Percentiles rank a stretch among this genome's conserved stretches.
phyloP scores from a whole-genome alignment of 2,888 invertebrate genomes.

The Ochropleura plecta region DNA sequence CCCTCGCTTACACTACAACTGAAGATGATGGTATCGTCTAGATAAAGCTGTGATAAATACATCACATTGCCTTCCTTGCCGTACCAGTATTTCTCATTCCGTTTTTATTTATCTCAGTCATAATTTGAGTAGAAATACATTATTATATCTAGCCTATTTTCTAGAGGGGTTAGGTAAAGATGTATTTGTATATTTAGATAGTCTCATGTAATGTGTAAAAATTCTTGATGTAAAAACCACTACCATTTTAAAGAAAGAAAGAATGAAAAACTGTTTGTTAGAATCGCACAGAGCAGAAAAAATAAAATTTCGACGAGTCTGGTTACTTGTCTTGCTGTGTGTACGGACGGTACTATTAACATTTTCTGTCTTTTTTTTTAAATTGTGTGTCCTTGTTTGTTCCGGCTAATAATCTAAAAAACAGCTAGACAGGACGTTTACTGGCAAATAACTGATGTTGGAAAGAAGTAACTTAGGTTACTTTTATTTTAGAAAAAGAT shows the following conservation, averaged over 20 bases:
- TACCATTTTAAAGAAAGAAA: not conserved
- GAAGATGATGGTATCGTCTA: constrained; percentile 69
- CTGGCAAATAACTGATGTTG: no score
- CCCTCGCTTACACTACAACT: constrained; percentile 53
- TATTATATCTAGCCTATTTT: not conserved
- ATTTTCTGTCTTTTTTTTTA: no score
- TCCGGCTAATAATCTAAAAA: no score
- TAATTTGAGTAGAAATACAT: not conserved
- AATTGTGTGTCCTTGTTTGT: no score
- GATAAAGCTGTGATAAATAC: constrained; percentile 72
- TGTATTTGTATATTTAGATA: not conserved
- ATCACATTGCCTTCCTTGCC: constrained; percentile 40
- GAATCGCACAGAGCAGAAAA: no score
- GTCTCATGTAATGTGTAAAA: not conserved
- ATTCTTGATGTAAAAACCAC: not conserved
- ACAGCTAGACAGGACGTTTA: no score
- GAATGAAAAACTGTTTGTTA: no score
- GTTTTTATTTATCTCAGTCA: constrained; percentile 19
- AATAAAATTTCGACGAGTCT: no score
- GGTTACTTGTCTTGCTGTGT: no score
- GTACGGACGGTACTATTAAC: no score
- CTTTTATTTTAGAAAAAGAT: no score
- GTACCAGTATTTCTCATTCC: constrained; percentile 30
- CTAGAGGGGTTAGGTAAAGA: not conserved
- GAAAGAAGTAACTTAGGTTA: no score